Base-by-base conservation (phyloP, 2,888 invertebrate genomes). In the Drosophila tripunctata region DNA sequence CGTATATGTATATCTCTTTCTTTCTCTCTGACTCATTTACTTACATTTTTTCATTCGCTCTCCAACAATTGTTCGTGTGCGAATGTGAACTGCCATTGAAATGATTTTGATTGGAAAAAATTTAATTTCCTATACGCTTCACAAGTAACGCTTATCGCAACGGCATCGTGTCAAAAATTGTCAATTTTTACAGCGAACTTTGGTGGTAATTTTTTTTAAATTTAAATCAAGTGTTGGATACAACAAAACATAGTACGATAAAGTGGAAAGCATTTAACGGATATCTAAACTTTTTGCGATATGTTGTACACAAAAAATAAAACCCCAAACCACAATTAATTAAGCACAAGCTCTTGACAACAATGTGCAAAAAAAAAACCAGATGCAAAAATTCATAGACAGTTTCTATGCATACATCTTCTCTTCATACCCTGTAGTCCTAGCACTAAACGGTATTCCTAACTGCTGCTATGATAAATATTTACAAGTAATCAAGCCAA, bases 61-160 rank as follows among this genome's bases (percentile, higher is more conserved):
- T 31, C 24, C 4, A 17, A 7, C 35, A 19, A 8, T 41, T 54
- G 50, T 19, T 41, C 22, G 33, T 50, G 35, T 45, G 62, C 35
- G 45, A 68, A 44, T 78, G 74, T 76, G 77, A 77, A 75, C 65
- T 70, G 72, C 78, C 60, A 85, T 89, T 89, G 88, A 89, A 89
- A 81, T 89, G 85, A 73, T 87, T 85, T 88, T 89, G 88, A 88
- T 89, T 89, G 88, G 89, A 89, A 88, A 88, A 88, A 88, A 89
- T 88, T 73, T 88, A 88, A 88, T 88, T 88, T 88, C 88, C 88
- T 88, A 89, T 89, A 88, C 89, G 88, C 76, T 84, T 75, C 79
- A 88, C 27, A 48, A 64, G 75, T 72, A 67, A n/a, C 69, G 78
- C 85, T 87, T 87, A 87, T 87, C 84, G 72, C 45, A 44, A 52